phyloP scores from a whole-genome alignment of 2,797 vertebrate genomes.

The Argya squamiceps region DNA sequence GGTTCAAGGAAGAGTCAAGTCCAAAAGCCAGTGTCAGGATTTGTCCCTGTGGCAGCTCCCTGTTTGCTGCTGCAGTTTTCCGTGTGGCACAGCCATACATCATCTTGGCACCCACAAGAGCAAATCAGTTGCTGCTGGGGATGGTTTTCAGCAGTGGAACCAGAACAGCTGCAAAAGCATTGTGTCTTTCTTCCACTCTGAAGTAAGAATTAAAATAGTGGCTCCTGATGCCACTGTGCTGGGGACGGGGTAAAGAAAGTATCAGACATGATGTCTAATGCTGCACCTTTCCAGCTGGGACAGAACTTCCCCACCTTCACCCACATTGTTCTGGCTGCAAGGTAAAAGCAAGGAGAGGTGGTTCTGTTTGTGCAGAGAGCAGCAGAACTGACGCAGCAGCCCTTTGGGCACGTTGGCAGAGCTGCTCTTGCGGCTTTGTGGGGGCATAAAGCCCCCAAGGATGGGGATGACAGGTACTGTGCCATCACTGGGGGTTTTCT shows the following conservation, averaged over 20 bases:
- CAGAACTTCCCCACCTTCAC: not conserved
- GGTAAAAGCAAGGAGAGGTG: not conserved
- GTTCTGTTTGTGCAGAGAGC: not conserved
- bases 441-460: rapidly evolving
- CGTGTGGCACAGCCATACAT: not conserved
- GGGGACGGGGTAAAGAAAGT: not conserved
- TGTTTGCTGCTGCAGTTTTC: not conserved
- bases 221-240: not conserved
- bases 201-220: not conserved
- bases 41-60: not conserved
- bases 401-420: not conserved
- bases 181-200: not conserved
- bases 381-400: not conserved
- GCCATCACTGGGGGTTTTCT: not conserved
- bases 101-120: not conserved
- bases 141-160: not conserved
- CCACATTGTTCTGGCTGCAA: not conserved
- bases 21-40: not conserved
- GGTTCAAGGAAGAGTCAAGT: not conserved
- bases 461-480: not conserved
- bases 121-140: not conserved
- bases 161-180: not conserved
- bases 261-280: not conserved
- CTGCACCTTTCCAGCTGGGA: not conserved
- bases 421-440: not conserved